These are phyloP conservation scores for Gastrophryne carolinensis DNA, from an alignment of 2,797 vertebrate species.

Conservation along the genomic window DNA sequence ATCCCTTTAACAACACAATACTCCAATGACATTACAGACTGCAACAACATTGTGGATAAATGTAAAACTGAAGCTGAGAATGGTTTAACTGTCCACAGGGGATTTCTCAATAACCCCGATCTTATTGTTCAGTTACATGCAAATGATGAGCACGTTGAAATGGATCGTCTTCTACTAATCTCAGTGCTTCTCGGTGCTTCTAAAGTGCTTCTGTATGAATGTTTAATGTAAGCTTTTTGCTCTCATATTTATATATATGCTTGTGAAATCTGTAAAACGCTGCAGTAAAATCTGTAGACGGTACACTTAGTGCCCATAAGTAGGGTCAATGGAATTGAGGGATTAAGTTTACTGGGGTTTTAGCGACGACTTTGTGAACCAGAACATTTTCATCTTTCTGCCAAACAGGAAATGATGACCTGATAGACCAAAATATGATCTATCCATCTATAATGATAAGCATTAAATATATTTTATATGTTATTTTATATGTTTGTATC, in stretches of 20 bases:
- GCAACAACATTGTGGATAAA: conserved; percentile 21
- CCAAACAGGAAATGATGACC: neutral
- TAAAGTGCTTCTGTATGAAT: conserved; percentile 50
- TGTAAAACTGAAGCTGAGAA: conserved; percentile 47
- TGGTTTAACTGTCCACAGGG: conserved; percentile 44
- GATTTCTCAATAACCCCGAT: conserved; percentile 45
- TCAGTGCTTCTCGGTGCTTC: conserved; percentile 1
- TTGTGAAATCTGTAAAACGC: neutral
- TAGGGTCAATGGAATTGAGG: neutral
- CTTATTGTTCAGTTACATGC: conserved; percentile 50
- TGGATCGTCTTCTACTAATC: conserved; percentile 33
- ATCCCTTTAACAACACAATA: neutral
- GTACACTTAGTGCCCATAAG: neutral
- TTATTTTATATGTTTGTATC: no score
- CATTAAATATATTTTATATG: neutral
- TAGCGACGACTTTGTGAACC: no score
- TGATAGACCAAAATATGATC: neutral
- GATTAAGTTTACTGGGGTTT: neutral
- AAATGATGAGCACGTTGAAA: conserved; percentile 48
- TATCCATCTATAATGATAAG: neutral
- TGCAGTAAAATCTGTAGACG: neutral
- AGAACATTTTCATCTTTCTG: neutral
- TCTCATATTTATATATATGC: conserved; percentile 19
- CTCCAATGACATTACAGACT: conserved; percentile 17
- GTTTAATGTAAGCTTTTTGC: conserved; percentile 43